Evolutionary conservation across 2,888 invertebrate genomes (phyloP).

Genomic region (Acronicta aceris): DNA sequence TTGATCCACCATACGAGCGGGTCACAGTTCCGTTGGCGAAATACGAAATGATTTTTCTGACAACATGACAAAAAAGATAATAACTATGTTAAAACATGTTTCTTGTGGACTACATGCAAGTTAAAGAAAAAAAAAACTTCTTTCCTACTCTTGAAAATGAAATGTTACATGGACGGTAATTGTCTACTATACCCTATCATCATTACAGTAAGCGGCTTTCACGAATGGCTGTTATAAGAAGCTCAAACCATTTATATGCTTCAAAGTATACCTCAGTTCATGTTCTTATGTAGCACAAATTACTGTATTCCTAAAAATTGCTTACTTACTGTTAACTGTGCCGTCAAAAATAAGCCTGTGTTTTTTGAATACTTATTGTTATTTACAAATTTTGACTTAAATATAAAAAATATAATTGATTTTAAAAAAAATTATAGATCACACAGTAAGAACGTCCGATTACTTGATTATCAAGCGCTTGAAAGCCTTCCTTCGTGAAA

Average conservation of each 20-base stretch:
- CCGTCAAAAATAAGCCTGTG: not conserved
- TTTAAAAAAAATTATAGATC: too few relatives aligned
- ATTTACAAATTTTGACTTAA: not conserved
- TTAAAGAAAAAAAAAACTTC: too few relatives aligned
- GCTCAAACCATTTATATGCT: conserved; percentile 32
- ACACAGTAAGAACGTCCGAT: too few relatives aligned
- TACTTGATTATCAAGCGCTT: too few relatives aligned
- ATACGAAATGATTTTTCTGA: too few relatives aligned
- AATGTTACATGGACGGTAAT: conserved; percentile 5
- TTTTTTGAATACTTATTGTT: not conserved
- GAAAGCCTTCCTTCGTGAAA: too few relatives aligned
- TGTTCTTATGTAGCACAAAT: conserved; percentile 15
- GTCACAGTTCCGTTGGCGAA: too few relatives aligned
- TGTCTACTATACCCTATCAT: conserved; percentile 17
- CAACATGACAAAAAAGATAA: too few relatives aligned
- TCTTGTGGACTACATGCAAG: too few relatives aligned
- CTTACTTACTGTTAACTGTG: conserved; percentile 5
- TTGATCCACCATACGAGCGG: too few relatives aligned
- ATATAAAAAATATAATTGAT: too few relatives aligned
- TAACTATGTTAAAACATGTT: too few relatives aligned
- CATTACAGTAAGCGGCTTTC: conserved; percentile 43
- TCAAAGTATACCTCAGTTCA: conserved; percentile 14
- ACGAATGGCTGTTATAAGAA: conserved; percentile 29
- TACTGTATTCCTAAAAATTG: conserved; percentile 22
- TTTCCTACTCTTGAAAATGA: not conserved